Base-by-base conservation (phyloP, 2,888 invertebrate genomes). In the Athetis lepigone region DNA sequence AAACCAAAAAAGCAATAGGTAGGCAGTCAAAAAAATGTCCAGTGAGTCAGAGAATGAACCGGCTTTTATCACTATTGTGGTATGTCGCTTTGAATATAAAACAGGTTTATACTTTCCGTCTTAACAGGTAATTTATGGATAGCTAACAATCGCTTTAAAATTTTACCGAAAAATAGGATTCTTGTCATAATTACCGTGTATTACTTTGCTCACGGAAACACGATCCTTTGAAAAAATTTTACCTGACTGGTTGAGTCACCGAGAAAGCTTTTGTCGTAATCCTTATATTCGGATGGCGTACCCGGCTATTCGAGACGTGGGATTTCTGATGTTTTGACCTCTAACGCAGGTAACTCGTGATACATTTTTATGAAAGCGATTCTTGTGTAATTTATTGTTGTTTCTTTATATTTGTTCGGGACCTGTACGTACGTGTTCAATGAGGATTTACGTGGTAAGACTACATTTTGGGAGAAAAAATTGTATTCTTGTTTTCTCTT, bases 211-310 rank as follows among this genome's bases (percentile, higher is more conserved):
- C 68, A 69, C 66, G 66, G 71, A 75, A 49, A 56, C 56, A 57
- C 59, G 67, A 69, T 71, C 70, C 63, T 70, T 70, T 64, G 39
- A 79, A 85, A 82, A 83, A 76, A 45, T 62, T 57, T 80, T 89
- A 89, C 90, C 90, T 90, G 89, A 65, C 71, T 67, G 51, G 62
- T 55, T 88, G 89, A 89, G 80, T 88, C 86, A 88, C 77, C 76
- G 68, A 84, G 77, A 82, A 80, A 80, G 76, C 83, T 70, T 84
- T 88, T 88, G 80, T 79, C 59, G 69, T 84, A 85, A 87, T 85
- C 84, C 83, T 75, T 85, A 82, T 83, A 84, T 85, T 82, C 79
- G 82, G 77, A 61, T 60, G 56, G 70, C 75, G 70, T 63, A 51
- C 52, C 42, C 54, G 45, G 37, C 60, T 61, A 68, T 76, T 75